Conservation (phyloP, 1,140 invertebrate genomes). For the Aphis gossypii region DNA sequence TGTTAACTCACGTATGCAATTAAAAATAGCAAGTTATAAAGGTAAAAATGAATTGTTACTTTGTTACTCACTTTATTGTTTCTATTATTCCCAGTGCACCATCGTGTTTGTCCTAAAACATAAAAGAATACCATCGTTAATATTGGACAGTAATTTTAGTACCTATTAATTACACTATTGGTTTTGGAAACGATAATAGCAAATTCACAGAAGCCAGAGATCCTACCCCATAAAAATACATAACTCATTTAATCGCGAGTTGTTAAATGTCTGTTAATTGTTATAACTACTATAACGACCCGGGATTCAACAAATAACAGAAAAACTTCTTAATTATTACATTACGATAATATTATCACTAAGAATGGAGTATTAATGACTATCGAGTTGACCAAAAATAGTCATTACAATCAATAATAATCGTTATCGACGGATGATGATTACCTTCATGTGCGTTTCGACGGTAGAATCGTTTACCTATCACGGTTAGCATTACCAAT, state of each 20-base stretch:
- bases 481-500: neutral
- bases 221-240: neutral
- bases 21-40: neutral
- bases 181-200: neutral
- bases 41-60: neutral
- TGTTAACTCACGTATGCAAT: neutral
- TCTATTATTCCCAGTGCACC: constrained; percentile 88
- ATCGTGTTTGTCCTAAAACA: constrained; percentile 85
- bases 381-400: neutral
- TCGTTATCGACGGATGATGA: neutral
- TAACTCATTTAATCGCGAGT: neutral
- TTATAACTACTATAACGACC: neutral
- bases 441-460: neutral
- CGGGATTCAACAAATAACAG: neutral
- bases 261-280: neutral
- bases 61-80: constrained; percentile 77
- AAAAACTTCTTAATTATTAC: neutral
- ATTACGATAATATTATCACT: neutral
- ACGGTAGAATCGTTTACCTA: neutral
- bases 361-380: neutral
- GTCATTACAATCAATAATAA: neutral
- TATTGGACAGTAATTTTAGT: neutral
- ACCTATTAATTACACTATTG: neutral
- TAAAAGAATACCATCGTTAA: constrained; percentile 57
- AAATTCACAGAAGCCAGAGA: neutral